A percentile compares a stretch with the other conserved stretches of the same genome.
Evolutionary conservation across 2,888 invertebrate genomes (phyloP).

Genomic region (Platycnemis pennipes): DNA sequence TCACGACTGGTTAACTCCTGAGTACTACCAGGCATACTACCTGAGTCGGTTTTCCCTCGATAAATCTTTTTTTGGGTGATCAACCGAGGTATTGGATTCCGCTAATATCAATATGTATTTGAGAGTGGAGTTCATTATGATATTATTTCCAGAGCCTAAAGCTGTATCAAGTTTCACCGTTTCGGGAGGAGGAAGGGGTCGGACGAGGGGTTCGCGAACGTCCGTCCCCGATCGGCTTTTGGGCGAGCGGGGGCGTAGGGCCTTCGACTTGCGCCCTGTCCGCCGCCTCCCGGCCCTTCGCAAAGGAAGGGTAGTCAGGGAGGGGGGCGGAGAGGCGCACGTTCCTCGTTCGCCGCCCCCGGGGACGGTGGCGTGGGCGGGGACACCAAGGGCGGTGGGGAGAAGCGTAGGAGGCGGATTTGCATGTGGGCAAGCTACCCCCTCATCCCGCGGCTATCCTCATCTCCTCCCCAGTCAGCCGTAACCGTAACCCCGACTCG

Average conservation of each 20-base stretch:
- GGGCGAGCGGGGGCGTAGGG: background rate
- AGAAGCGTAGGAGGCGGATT: background rate
- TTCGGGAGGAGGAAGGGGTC: background rate
- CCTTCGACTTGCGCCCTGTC: background rate
- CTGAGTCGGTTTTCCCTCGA: too few species aligned
- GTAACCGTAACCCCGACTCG: background rate
- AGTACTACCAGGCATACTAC: too few species aligned
- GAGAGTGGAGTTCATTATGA: too few species aligned
- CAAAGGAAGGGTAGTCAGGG: background rate
- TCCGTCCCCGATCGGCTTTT: background rate
- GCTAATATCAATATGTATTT: too few species aligned
- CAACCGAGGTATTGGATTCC: too few species aligned
- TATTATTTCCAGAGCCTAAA: too few species aligned
- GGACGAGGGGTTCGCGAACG: background rate
- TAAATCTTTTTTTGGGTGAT: too few species aligned
- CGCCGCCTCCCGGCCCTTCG: background rate
- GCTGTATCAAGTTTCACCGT: background rate
- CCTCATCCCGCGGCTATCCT: background rate
- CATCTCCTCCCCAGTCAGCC: background rate
- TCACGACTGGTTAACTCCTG: too few species aligned
- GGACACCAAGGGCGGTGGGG: background rate
- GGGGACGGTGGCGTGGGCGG: background rate
- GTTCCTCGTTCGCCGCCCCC: background rate
- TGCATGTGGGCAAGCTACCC: background rate
- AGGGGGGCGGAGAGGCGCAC: background rate